A percentile compares a stretch with the other conserved stretches of the same genome.
Conservation (phyloP, 64 coral and sea anemone species). For the Anthopleura sola region DNA sequence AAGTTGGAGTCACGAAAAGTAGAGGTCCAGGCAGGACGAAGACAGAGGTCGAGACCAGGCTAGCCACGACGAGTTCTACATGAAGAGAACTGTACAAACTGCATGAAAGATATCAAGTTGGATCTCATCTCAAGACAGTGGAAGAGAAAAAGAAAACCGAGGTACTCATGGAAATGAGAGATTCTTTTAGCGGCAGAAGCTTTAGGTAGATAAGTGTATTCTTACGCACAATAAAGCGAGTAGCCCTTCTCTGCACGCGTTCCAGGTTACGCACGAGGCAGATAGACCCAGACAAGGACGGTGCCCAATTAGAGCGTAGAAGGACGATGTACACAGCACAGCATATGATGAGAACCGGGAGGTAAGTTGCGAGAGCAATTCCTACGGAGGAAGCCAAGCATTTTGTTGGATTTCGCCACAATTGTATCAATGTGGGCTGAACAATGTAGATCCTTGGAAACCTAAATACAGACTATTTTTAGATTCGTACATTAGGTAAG, state of each 20-base stretch:
- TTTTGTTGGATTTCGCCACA: conserved; percentile 23
- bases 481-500: too few species aligned
- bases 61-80: conserved; percentile 28
- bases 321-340: conserved; percentile 31
- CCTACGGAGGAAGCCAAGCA: conserved; percentile 17
- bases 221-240: conserved; percentile 27
- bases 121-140: not conserved
- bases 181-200: not conserved
- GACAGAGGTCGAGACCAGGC: conserved; percentile 20
- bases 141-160: not conserved
- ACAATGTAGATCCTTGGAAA: too few species aligned
- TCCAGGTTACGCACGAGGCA: not conserved
- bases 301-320: conserved; percentile 40
- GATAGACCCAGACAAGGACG: conserved; percentile 23
- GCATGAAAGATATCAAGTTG: conserved; percentile 17
- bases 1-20: conserved; percentile 25
- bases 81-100: conserved; percentile 18
- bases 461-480: too few species aligned
- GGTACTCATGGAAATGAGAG: not conserved
- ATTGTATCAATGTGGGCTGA: not conserved
- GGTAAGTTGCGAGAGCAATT: conserved; percentile 12
- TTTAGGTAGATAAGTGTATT: not conserved
- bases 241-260: conserved; percentile 33
- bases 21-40: not conserved
- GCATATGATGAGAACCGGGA: not conserved